Percentiles rank a stretch among this genome's conserved stretches.
phyloP scores from a whole-genome alignment of 1,140 invertebrate species.

The Hestina assimilis region DNA sequence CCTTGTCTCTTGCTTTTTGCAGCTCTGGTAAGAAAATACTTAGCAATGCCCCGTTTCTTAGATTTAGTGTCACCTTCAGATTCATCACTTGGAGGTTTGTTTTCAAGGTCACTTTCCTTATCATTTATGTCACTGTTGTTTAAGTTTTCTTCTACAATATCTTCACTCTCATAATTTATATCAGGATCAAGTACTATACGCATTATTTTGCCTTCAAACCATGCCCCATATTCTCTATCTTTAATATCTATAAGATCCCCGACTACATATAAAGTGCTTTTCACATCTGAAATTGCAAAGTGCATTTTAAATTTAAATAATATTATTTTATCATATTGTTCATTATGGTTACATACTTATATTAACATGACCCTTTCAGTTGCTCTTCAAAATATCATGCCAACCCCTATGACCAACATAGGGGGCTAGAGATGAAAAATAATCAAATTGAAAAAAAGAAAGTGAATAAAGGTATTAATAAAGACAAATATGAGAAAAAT shows the following conservation, averaged over 20 bases:
- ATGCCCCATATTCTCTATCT: conserved; percentile 79
- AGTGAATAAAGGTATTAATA: no score
- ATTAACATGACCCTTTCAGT: no score
- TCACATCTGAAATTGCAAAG: conserved; percentile 68
- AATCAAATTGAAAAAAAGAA: no score
- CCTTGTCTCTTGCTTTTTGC: conserved; percentile 32
- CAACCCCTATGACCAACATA: no score
- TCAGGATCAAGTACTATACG: conserved; percentile 55
- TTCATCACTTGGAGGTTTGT: conserved; percentile 35
- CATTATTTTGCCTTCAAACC: conserved; percentile 82
- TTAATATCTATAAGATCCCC: conserved; percentile 86
- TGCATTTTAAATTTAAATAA: no score
- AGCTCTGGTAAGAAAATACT: conserved; percentile 47
- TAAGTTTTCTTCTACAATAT: conserved; percentile 18
- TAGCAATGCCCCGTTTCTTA: conserved; percentile 46
- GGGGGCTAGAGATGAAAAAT: no score
- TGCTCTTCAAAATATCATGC: no score
- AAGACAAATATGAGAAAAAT: no score
- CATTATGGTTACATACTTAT: no score
- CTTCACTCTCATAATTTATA: conserved; percentile 8
- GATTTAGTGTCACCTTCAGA: conserved; percentile 27
- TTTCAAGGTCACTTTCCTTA: conserved; percentile 42
- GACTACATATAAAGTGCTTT: conserved; percentile 80
- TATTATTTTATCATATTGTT: no score
- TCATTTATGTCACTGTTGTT: conserved; percentile 23